Percentiles rank a stretch among this genome's conserved stretches.
These are phyloP conservation scores for Pachycephala philippinensis DNA, from an alignment of 2,113 vertebrate species.

Conservation along the genomic window DNA sequence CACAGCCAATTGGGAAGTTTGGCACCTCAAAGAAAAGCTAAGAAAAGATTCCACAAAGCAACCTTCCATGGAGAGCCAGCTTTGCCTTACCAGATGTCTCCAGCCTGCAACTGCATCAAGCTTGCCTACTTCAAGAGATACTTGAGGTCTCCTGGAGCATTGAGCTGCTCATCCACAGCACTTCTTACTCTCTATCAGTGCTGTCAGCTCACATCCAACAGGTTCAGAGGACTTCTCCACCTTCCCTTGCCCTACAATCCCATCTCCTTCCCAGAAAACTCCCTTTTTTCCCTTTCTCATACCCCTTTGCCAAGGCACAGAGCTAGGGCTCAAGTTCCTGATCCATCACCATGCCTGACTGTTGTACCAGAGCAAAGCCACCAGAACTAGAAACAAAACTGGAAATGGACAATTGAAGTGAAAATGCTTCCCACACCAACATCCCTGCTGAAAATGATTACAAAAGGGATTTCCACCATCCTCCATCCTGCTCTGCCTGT, in stretches of 20 bases:
- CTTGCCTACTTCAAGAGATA: not conserved
- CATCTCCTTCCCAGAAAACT: not conserved
- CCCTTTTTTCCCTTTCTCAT: not conserved
- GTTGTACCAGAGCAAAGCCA: not conserved
- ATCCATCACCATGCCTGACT: not conserved
- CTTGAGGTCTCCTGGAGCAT: not conserved
- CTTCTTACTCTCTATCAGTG: not conserved
- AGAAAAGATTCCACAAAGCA: not conserved
- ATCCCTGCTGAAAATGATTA: not conserved
- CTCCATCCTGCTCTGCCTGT: not conserved
- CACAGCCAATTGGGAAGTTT: not conserved
- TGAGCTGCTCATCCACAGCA: not conserved
- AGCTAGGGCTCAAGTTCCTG: not conserved
- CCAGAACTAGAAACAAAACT: not conserved
- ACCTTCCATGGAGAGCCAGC: not conserved
- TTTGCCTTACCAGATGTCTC: not conserved
- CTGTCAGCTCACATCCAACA: not conserved
- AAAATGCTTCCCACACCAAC: not conserved
- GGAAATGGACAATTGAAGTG: not conserved
- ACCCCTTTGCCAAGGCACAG: not conserved
- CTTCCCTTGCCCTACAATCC: not conserved
- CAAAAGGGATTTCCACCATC: not conserved
- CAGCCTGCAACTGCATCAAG: not conserved
- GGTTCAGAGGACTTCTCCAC: not conserved
- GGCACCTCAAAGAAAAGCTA: not conserved